Conservation (phyloP, 2,888 invertebrate species). For the Drosophila diplacantha region DNA sequence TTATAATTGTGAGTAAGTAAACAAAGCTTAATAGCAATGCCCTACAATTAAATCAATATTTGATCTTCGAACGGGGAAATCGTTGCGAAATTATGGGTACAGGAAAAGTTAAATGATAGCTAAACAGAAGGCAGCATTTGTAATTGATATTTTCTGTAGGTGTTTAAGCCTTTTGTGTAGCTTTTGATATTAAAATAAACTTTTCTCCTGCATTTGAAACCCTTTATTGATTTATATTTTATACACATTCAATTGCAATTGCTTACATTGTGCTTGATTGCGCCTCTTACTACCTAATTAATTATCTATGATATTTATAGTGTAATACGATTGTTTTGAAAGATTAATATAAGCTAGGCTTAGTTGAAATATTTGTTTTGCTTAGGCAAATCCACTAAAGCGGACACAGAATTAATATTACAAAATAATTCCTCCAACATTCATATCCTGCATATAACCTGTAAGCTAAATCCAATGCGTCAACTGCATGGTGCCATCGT, state of each 20-base stretch:
- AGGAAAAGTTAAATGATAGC: conserved; percentile 5
- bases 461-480: conserved; percentile 88
- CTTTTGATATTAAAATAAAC: too few relatives aligned
- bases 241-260: conserved; percentile 36
- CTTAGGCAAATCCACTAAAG: neutral
- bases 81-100: neutral
- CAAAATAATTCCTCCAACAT: too few relatives aligned
- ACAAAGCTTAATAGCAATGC: conserved; percentile 28
- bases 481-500: conserved; percentile 89
- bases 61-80: conserved; percentile 17
- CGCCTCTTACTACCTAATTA: neutral
- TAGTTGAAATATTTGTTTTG: neutral
- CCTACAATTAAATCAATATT: conserved; percentile 36
- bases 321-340: neutral
- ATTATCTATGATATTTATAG: conserved; percentile 7
- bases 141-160: neutral
- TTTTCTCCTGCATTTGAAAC: neutral
- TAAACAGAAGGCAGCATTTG: neutral
- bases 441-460: neutral
- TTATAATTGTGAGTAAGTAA: conserved; percentile 19
- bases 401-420: too few relatives aligned
- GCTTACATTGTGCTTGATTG: conserved; percentile 37
- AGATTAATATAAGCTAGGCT: neutral
- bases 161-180: neutral
- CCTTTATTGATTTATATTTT: conserved; percentile 14